Evolutionary conservation across 2,888 invertebrate genomes (phyloP), one percentile per base, ranked within the genome.

Genomic region (Nasonia oneida): DNA sequence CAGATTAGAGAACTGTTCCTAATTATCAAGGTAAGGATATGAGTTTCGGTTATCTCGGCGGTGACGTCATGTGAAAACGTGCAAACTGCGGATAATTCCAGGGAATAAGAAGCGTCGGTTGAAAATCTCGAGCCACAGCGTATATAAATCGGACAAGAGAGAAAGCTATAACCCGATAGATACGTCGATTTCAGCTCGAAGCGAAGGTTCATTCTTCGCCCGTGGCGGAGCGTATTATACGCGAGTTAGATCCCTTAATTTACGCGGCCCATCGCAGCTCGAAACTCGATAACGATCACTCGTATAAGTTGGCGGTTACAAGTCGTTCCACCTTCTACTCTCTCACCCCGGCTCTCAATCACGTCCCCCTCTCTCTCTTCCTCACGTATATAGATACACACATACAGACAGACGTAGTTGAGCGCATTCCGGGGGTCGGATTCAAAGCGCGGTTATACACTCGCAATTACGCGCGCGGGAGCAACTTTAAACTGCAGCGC

Each of bases 271-370:
- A 39, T 23, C 73, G 73, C 81, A 70, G 10, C 81, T 71, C 81
- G 77, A 81, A 85, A 85, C 81, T 81, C 81, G 81, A 81, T 85
- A 85, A 85, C 85, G 85, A 85, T 85, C 85, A 76, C 77, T 85
- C 85, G 81, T 85, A 67, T 75, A 80, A 80, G 57, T 84, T 80
- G 50, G 75, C 53, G 80, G 74, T 84, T 84, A 84, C 79, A 64
- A 74, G 23, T 76, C 39, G 42, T n/a, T 37, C 29, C 29, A 23
- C 53, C 67, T 42, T n/a, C 33, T 37, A 14, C 50, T 53, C 57
- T 80, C 29, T 42, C 37, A n/a, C 18, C 23, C 15, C 74, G 14
- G 5, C 67, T 78, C 61, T 47, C 33, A 42, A 15, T 23, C 23
- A 57, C 23, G 29, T 12, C 39, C 1, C 29, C 29, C 29, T 29